Evolutionary conservation across 2,888 invertebrate species (phyloP).

Genomic region (Drosophila buzzatii): DNA sequence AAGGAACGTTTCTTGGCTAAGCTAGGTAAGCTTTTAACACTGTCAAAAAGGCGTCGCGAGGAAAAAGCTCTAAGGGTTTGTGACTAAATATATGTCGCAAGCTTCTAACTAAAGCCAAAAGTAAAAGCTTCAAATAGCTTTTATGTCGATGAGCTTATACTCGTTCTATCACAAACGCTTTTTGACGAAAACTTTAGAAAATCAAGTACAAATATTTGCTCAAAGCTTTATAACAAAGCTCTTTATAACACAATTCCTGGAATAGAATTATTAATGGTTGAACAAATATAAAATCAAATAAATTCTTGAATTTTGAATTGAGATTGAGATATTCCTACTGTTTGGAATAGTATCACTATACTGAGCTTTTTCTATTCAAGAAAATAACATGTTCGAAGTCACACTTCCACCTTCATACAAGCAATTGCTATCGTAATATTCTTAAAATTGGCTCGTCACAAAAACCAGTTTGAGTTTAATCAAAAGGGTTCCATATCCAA

Average conservation of each 20-base stretch:
- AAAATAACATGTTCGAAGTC: not conserved
- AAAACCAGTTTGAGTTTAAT: constrained; percentile 34
- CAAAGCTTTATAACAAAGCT: constrained; percentile 12
- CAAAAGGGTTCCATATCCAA: constrained; percentile 28
- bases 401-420: not conserved
- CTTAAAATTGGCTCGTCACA: not conserved
- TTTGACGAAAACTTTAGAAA: not conserved
- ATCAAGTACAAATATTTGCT: not conserved
- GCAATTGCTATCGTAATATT: not conserved
- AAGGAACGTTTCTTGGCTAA: not conserved
- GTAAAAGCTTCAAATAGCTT: not conserved
- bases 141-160: not conserved
- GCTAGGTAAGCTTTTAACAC: too few species aligned
- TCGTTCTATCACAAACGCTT: not conserved
- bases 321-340: not conserved
- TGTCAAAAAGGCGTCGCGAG: too few species aligned
- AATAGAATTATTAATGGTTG: not conserved
- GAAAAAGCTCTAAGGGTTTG: too few species aligned
- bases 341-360: not conserved
- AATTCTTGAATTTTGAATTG: not conserved
- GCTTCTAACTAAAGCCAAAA: not conserved
- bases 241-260: not conserved
- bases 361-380: not conserved
- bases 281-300: not conserved
- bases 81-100: too few species aligned